phyloP scores from a whole-genome alignment of 2,888 invertebrate genomes.

The Poecilobothrus nobilitatus region DNA sequence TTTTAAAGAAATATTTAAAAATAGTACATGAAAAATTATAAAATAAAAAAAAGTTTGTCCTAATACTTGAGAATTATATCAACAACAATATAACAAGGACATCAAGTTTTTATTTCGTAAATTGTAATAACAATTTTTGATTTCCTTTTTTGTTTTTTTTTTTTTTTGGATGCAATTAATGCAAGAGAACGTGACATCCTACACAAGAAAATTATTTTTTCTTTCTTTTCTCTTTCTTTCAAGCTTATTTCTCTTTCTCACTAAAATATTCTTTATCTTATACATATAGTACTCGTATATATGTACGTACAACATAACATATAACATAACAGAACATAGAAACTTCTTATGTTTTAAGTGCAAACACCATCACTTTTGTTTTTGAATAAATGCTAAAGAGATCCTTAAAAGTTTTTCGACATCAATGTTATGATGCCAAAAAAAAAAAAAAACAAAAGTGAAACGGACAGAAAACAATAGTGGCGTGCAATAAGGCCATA shows the following conservation, averaged over 20 bases:
- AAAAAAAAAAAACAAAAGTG: too few relatives aligned
- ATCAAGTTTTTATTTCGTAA: background rate
- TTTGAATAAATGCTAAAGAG: background rate
- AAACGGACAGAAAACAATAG: too few relatives aligned
- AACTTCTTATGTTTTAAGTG: background rate
- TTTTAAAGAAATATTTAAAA: background rate
- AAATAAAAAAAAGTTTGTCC: background rate
- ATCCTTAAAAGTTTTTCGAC: constrained; percentile 6
- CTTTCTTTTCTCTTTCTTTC: background rate
- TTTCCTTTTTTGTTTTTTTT: too few relatives aligned
- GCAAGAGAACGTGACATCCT: background rate
- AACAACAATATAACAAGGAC: background rate
- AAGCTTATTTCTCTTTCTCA: background rate
- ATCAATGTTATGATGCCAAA: background rate
- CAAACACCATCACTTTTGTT: background rate
- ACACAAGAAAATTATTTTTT: background rate
- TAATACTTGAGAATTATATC: too few relatives aligned
- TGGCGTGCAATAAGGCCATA: too few relatives aligned
- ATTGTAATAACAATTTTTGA: too few relatives aligned
- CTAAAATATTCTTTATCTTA: background rate
- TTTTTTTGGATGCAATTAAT: background rate
- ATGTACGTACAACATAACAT: background rate
- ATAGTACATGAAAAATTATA: background rate
- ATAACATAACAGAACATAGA: too few relatives aligned
- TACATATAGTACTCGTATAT: background rate